These are phyloP conservation scores for Rallus limicola DNA, from an alignment of 2,113 vertebrate genomes.

Conservation along the genomic window DNA sequence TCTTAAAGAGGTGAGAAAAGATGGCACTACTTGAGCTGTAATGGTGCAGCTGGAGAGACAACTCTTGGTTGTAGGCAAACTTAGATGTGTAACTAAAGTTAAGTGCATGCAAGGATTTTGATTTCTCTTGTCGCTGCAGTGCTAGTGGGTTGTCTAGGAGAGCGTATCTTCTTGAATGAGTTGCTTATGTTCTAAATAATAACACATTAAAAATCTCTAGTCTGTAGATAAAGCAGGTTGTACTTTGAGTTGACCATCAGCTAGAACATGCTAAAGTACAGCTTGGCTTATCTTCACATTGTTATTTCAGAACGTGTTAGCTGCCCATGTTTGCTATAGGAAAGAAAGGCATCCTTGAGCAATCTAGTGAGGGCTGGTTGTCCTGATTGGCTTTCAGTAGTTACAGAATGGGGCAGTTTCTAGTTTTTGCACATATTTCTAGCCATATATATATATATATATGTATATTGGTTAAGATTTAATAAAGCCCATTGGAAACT, in stretches of 20 bases:
- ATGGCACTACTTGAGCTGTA: background rate
- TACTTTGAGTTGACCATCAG: conserved; percentile 22
- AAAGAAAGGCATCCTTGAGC: background rate
- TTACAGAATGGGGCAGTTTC: background rate
- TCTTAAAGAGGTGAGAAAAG: background rate
- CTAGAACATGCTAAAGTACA: background rate
- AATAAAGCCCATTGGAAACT: background rate
- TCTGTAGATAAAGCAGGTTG: background rate
- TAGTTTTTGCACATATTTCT: background rate
- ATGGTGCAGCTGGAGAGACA: background rate
- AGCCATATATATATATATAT: background rate
- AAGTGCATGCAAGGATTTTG: background rate
- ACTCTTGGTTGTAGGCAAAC: background rate
- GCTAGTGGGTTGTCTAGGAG: background rate
- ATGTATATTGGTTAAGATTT: background rate
- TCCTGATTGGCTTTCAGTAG: background rate
- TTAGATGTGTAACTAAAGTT: background rate
- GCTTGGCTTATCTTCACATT: background rate
- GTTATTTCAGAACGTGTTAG: background rate
- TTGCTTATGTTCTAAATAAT: background rate
- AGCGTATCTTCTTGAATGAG: background rate
- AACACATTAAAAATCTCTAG: background rate
- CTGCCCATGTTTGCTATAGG: background rate
- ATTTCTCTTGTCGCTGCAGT: background rate
- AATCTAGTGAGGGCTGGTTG: background rate